phyloP scores from a whole-genome alignment of 1,140 invertebrate species.

The Papilio aristodemus region DNA sequence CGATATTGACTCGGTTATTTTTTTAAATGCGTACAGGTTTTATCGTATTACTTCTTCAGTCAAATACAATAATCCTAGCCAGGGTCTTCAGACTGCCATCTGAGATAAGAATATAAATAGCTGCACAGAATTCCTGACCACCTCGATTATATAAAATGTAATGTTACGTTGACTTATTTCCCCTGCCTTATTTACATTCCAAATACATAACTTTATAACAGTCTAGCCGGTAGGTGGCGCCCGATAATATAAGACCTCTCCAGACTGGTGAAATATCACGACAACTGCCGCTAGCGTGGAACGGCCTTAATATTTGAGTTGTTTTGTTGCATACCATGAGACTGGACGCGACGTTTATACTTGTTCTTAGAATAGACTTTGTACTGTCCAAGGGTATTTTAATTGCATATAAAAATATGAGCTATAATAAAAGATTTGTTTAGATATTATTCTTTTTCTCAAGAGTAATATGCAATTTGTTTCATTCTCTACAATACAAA shows the following conservation, averaged over 20 bases:
- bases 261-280: neutral
- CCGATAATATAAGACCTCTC: neutral
- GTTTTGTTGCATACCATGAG: slow-evolving; percentile 11
- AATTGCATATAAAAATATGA: neutral
- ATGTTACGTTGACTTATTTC: slow-evolving; percentile 6
- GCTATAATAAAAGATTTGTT: neutral
- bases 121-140: neutral
- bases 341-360: neutral
- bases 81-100: too few species aligned
- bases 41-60: too few species aligned
- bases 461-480: too few species aligned
- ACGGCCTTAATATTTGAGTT: neutral
- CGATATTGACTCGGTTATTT: too few species aligned
- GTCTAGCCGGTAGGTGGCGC: slow-evolving; percentile 3
- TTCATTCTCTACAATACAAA: too few species aligned
- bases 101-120: too few species aligned
- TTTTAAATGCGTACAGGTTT: too few species aligned
- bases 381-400: neutral
- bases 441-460: too few species aligned
- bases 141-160: neutral
- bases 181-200: neutral
- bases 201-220: neutral
- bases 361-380: neutral
- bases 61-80: too few species aligned
- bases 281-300: neutral